phyloP scores from a whole-genome alignment of 53 echinoderm and acorn worm species.

The Hippasteria phrygiana region DNA sequence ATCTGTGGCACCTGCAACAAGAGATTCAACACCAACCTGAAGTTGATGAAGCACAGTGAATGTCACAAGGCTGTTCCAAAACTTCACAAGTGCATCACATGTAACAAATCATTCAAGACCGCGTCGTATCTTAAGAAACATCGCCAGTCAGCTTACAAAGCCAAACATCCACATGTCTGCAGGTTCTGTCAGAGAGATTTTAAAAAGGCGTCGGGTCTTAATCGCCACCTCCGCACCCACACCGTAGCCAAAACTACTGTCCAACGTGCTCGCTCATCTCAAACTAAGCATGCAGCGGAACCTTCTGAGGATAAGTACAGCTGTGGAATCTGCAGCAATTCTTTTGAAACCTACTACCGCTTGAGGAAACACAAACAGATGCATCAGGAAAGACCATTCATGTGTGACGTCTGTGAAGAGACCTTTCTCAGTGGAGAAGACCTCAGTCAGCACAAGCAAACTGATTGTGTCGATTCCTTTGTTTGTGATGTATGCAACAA shows the following conservation, averaged over 20 bases:
- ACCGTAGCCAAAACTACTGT: background rate
- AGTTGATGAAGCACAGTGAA: slow-evolving; percentile 21
- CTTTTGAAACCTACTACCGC: slow-evolving; percentile 22
- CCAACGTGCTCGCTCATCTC: background rate
- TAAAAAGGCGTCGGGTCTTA: background rate
- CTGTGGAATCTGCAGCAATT: slow-evolving; percentile 55
- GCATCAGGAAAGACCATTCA: slow-evolving; percentile 30
- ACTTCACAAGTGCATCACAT: background rate
- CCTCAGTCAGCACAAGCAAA: slow-evolving; percentile 29
- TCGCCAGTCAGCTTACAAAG: background rate
- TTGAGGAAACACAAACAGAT: slow-evolving; percentile 51
- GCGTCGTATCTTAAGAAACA: slow-evolving; percentile 29
- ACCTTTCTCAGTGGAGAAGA: slow-evolving; percentile 1
- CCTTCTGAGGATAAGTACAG: background rate
- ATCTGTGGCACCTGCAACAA: slow-evolving; percentile 35
- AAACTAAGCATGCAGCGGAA: background rate
- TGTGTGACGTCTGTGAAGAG: slow-evolving; percentile 46
- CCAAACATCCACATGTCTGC: background rate
- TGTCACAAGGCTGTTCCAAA: background rate
- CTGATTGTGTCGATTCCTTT: background rate
- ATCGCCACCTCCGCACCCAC: slow-evolving; percentile 22
- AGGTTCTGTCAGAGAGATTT: slow-evolving; percentile 31
- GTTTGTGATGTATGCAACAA: slow-evolving; percentile 11
- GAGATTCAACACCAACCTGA: background rate
- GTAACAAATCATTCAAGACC: slow-evolving; percentile 21